Percentiles rank a stretch among this genome's conserved stretches.
These are phyloP conservation scores for Diachrysia chrysitis DNA, from an alignment of 2,888 invertebrate genomes.

Conservation along the genomic window DNA sequence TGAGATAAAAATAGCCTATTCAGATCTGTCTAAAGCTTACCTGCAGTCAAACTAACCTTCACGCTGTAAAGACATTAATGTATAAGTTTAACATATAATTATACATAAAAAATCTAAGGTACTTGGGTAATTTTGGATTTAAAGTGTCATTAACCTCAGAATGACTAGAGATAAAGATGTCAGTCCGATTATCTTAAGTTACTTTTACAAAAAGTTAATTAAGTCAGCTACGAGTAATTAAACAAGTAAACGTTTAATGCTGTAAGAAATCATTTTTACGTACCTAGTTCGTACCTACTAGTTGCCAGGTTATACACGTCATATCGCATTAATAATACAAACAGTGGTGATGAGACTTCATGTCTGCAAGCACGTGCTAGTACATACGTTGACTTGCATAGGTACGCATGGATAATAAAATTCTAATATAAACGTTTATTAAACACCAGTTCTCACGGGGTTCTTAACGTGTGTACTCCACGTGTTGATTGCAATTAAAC, in stretches of 20 bases:
- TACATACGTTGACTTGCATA: conserved; percentile 48
- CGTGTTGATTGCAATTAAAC: conserved; percentile 79
- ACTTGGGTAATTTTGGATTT: conserved; percentile 34
- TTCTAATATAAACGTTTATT: conserved; percentile 49
- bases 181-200: conserved; percentile 20
- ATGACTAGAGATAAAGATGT: conserved; percentile 21
- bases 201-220: conserved; percentile 12
- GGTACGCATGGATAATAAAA: conserved; percentile 52
- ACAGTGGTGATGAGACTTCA: conserved; percentile 33
- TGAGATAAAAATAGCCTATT: conserved; percentile 58
- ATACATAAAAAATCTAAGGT: conserved; percentile 22
- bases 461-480: conserved; percentile 72
- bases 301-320: conserved; percentile 2
- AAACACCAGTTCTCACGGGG: conserved; percentile 64
- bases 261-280: too few relatives aligned
- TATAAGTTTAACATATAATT: conserved; percentile 33
- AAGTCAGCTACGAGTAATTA: conserved; percentile 1
- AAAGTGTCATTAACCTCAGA: conserved; percentile 46
- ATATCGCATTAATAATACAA: conserved; percentile 42
- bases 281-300: too few relatives aligned
- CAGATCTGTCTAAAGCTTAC: conserved; percentile 33
- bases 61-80: conserved; percentile 38
- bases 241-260: not conserved
- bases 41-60: conserved; percentile 41
- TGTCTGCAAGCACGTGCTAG: conserved; percentile 49